phyloP scores from a whole-genome alignment of 2,888 invertebrate genomes.

The Liopterus haemorrhoidalis region DNA sequence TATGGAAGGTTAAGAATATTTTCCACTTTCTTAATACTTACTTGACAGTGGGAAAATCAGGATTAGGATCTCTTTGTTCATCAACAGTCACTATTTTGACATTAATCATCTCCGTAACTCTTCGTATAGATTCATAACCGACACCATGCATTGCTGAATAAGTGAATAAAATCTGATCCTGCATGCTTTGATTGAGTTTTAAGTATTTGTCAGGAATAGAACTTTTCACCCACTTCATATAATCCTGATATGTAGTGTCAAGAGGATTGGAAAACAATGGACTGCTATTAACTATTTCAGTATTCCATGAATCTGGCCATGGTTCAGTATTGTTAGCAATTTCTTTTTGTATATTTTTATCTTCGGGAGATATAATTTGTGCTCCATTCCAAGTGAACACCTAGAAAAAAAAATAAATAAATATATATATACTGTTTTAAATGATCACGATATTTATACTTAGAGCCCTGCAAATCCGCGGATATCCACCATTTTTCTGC shows the following conservation, averaged over 20 bases:
- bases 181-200: slow-evolving; percentile 51
- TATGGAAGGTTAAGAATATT: not conserved
- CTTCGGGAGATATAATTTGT: slow-evolving; percentile 91
- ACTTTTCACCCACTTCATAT: slow-evolving; percentile 57
- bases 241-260: slow-evolving; percentile 59
- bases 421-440: not conserved
- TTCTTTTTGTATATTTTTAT: slow-evolving; percentile 73
- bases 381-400: slow-evolving; percentile 94
- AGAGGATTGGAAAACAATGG: slow-evolving; percentile 63
- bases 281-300: slow-evolving; percentile 50
- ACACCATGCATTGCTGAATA: slow-evolving; percentile 99
- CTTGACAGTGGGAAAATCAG: slow-evolving; percentile 93
- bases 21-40: slow-evolving; percentile 30
- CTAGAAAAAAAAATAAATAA: slow-evolving; percentile 31
- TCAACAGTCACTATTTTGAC: slow-evolving; percentile 64
- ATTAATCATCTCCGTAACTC: slow-evolving; percentile 68
- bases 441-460: not conserved
- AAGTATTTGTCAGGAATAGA: slow-evolving; percentile 51
- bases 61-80: slow-evolving; percentile 83
- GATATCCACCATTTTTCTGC: too few relatives aligned
- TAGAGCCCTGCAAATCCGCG: not conserved
- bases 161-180: slow-evolving; percentile 57
- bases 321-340: slow-evolving; percentile 77
- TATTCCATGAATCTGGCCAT: slow-evolving; percentile 71
- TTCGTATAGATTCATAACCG: slow-evolving; percentile 70